Evolutionary conservation across 2,113 vertebrate species (phyloP).

Genomic region (Dascyllus trimaculatus): DNA sequence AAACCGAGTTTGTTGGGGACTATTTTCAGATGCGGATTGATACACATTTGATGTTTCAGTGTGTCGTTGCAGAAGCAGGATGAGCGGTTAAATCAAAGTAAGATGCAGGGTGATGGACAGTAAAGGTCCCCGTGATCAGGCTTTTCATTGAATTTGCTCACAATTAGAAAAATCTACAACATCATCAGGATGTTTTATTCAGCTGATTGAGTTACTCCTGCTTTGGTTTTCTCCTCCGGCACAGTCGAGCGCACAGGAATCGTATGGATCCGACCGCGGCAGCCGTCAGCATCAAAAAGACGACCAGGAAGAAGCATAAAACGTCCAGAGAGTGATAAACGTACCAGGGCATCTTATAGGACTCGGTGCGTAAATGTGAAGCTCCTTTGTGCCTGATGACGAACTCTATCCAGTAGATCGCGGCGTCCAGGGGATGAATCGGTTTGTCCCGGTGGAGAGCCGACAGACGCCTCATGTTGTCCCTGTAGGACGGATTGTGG

Average conservation of each 20-base stretch:
- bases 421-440: slow-evolving; percentile 73
- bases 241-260: slow-evolving; percentile 70
- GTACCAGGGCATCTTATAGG: slow-evolving; percentile 82
- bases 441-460: slow-evolving; percentile 79
- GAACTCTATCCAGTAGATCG: slow-evolving; percentile 84
- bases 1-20: background rate
- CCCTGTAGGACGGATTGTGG: slow-evolving; percentile 75
- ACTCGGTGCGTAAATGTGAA: slow-evolving; percentile 80
- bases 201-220: slow-evolving; percentile 59
- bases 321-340: slow-evolving; percentile 80
- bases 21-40: background rate
- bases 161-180: background rate
- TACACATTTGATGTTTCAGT: background rate
- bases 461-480: slow-evolving; percentile 80
- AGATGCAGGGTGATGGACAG: background rate
- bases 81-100: background rate
- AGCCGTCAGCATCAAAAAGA: slow-evolving; percentile 45
- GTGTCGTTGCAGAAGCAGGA: background rate
- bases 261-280: slow-evolving; percentile 43
- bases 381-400: slow-evolving; percentile 84
- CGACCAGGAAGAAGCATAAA: slow-evolving; percentile 39
- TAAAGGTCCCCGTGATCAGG: background rate
- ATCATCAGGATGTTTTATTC: too few species aligned
- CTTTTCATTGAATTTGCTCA: background rate
- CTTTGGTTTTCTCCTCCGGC: slow-evolving; percentile 77